These are phyloP conservation scores for Leptosomus discolor DNA, from an alignment of 2,113 vertebrate genomes.

Conservation along the genomic window DNA sequence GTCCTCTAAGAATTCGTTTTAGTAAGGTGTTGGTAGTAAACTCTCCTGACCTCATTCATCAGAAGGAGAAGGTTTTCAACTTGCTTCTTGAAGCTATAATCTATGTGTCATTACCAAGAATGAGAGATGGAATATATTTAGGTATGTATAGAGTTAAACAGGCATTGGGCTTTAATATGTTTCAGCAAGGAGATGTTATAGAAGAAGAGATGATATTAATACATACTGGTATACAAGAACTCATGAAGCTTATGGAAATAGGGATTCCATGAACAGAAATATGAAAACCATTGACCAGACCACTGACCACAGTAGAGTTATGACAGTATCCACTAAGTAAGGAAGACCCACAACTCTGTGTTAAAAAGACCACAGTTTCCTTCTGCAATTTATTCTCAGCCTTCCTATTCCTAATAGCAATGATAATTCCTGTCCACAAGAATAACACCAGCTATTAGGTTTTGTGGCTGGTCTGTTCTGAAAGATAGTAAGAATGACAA, in stretches of 20 bases:
- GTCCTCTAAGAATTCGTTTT: neutral
- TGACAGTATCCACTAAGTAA: neutral
- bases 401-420: neutral
- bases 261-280: neutral
- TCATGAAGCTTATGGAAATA: neutral
- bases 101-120: neutral
- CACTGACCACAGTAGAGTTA: neutral
- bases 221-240: neutral
- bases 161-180: neutral
- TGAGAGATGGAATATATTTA: neutral
- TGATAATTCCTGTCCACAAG: neutral
- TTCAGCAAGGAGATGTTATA: neutral
- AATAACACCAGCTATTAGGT: neutral
- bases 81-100: neutral
- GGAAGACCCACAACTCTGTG: neutral
- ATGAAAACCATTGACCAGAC: neutral
- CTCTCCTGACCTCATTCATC: neutral
- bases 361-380: constrained; percentile 3
- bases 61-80: neutral
- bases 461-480: neutral
- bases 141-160: neutral
- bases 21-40: neutral
- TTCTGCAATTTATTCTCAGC: neutral
- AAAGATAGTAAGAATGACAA: neutral
- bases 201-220: neutral